A percentile compares a stretch with the other conserved stretches of the same genome.
Conservation (phyloP, 2,797 vertebrate genomes). For the Thalassophryne amazonica region DNA sequence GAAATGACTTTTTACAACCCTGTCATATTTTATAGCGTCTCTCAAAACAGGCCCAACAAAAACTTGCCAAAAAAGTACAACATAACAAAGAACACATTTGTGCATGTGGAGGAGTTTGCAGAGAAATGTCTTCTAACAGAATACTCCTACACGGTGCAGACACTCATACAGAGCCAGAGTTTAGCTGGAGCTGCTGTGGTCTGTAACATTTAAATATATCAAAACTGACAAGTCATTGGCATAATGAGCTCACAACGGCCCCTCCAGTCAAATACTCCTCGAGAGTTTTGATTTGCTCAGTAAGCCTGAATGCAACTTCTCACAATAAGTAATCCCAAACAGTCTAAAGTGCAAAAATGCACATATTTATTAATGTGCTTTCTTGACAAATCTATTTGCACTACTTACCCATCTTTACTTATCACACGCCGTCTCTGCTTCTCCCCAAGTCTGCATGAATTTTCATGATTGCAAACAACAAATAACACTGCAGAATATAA, state of each 20-base stretch:
- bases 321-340: background rate
- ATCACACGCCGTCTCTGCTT: conserved; percentile 54
- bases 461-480: conserved; percentile 29
- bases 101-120: conserved; percentile 70
- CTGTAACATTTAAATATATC: conserved; percentile 21
- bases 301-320: background rate
- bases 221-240: background rate
- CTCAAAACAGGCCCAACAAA: conserved; percentile 28
- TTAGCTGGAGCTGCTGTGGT: conserved; percentile 37
- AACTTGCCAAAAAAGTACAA: conserved; percentile 44
- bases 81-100: conserved; percentile 58
- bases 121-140: conserved; percentile 60
- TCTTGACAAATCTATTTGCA: background rate
- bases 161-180: conserved; percentile 39
- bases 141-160: conserved; percentile 68
- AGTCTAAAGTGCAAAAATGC: background rate
- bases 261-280: background rate
- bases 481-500: conserved; percentile 3
- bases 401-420: too few relatives aligned
- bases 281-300: background rate
- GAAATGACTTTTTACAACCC: conserved; percentile 23
- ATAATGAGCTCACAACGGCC: conserved; percentile 5
- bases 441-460: conserved; percentile 30
- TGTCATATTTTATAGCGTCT: conserved; percentile 15
- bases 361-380: background rate